Conservation (phyloP, 2,797 vertebrate species). For the Enteromius fasciolatus region DNA sequence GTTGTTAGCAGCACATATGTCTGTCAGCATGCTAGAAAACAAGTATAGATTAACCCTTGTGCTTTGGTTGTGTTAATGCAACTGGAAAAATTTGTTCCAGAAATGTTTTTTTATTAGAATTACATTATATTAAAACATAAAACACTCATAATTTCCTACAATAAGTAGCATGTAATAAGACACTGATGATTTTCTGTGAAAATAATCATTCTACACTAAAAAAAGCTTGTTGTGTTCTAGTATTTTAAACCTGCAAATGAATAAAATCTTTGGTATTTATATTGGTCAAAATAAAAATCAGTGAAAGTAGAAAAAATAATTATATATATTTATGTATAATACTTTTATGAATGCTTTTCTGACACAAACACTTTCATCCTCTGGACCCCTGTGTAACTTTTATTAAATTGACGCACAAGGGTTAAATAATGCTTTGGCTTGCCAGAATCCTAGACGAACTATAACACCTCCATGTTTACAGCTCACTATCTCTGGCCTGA, state of each 20-base stretch:
- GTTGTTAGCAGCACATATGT: not conserved
- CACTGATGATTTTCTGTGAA: not conserved
- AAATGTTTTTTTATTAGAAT: not conserved
- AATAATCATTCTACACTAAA: not conserved
- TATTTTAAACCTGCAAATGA: not conserved
- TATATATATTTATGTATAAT: not conserved
- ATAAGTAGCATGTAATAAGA: not conserved
- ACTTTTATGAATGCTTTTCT: not conserved
- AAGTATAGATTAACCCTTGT: not conserved
- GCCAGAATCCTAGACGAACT: slow-evolving; percentile 34
- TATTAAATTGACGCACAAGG: not conserved
- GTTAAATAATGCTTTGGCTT: slow-evolving; percentile 37
- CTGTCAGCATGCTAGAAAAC: not conserved
- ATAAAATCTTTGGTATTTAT: not conserved
- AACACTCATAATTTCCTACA: not conserved
- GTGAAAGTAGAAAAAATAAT: not conserved
- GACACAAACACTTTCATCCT: not conserved
- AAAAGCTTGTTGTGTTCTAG: not conserved
- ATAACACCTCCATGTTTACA: slow-evolving; percentile 23
- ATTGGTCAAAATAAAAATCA: not conserved
- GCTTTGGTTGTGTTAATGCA: not conserved
- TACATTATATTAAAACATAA: not conserved
- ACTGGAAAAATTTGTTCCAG: not conserved
- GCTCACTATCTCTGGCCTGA: slow-evolving; percentile 4
- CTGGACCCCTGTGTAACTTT: not conserved